A percentile compares a stretch with the other conserved stretches of the same genome.
These are phyloP conservation scores for Anoplophora glabripennis DNA, from an alignment of 1,140 invertebrate genomes.

Conservation along the genomic window DNA sequence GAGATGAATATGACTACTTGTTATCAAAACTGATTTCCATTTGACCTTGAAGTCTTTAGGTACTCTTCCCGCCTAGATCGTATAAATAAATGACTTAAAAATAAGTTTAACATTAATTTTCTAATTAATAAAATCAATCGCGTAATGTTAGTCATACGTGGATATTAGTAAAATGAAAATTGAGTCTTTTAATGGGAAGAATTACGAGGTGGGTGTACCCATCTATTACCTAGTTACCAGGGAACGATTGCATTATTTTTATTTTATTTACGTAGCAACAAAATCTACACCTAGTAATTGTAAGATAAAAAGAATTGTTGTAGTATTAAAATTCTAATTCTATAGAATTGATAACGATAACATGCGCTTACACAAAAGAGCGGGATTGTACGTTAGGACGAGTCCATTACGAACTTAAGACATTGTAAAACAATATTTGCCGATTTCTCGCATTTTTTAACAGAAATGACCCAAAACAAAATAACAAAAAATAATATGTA, in stretches of 20 bases:
- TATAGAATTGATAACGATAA: conserved; percentile 16
- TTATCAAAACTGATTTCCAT: conserved; percentile 35
- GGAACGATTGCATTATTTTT: conserved; percentile 1
- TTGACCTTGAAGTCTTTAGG: conserved; percentile 33
- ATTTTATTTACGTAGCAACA: neutral
- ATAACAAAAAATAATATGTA: conserved; percentile 25
- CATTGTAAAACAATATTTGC: conserved; percentile 19
- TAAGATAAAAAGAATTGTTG: neutral
- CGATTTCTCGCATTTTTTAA: conserved; percentile 40
- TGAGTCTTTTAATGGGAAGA: neutral
- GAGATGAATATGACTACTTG: conserved; percentile 9
- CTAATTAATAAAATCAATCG: too few species aligned
- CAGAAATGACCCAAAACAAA: conserved; percentile 37
- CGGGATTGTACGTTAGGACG: conserved; percentile 40
- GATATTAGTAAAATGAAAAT: neutral
- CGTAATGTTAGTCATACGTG: too few species aligned
- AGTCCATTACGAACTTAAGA: conserved; percentile 38
- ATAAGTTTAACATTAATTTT: neutral
- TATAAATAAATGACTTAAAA: neutral
- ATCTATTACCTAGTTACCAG: neutral
- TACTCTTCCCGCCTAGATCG: conserved; percentile 31
- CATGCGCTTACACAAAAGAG: conserved; percentile 43
- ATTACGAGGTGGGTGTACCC: conserved; percentile 18
- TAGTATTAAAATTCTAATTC: neutral
- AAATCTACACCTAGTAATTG: neutral